Percentiles rank a stretch among this genome's conserved stretches.
Evolutionary conservation across 2,888 invertebrate genomes (phyloP).

Genomic region (Drosophila lacicola): DNA sequence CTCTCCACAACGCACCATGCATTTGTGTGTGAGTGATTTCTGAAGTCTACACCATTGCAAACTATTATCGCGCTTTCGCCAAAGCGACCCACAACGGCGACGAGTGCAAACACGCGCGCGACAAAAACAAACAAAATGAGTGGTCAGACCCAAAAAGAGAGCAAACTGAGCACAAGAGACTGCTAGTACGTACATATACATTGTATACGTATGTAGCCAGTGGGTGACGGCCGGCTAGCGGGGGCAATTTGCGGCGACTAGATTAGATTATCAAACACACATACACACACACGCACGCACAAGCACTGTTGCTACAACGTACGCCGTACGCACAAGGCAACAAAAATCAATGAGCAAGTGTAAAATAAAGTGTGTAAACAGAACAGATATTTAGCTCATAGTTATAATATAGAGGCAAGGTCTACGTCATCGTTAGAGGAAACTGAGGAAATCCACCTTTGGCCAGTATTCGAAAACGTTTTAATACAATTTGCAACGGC

Average conservation of each 20-base stretch:
- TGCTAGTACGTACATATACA: conserved; percentile 11
- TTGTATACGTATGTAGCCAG: conserved; percentile 12
- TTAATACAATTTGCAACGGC: conserved; percentile 2
- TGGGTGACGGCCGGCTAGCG: conserved; percentile 54
- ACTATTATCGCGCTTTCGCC: conserved; percentile 65
- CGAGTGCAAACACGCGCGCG: conserved; percentile 73
- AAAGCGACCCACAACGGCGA: conserved; percentile 47
- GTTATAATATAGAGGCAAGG: conserved; percentile 26
- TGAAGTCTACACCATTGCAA: conserved; percentile 42
- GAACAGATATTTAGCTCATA: conserved; percentile 42
- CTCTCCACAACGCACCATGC: conserved; percentile 28
- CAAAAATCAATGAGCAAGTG: conserved; percentile 73
- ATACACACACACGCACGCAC: conserved; percentile 16
- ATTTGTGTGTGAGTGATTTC: conserved; percentile 11
- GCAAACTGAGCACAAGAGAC: conserved; percentile 20
- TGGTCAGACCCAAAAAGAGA: conserved; percentile 26
- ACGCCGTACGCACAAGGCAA: conserved; percentile 51
- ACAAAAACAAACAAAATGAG: conserved; percentile 71
- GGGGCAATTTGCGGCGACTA: conserved; percentile 41
- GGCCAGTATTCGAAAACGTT: conserved; percentile 16
- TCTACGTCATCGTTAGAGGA: conserved; percentile 57
- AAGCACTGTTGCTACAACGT: conserved; percentile 46
- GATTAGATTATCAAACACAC: conserved; percentile 61
- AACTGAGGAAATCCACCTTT: conserved; percentile 23
- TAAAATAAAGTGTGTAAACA: conserved; percentile 66